A percentile compares a stretch with the other conserved stretches of the same genome.
Conservation (phyloP, 2,797 vertebrate species). For the Enteromius thamalakanensis region DNA sequence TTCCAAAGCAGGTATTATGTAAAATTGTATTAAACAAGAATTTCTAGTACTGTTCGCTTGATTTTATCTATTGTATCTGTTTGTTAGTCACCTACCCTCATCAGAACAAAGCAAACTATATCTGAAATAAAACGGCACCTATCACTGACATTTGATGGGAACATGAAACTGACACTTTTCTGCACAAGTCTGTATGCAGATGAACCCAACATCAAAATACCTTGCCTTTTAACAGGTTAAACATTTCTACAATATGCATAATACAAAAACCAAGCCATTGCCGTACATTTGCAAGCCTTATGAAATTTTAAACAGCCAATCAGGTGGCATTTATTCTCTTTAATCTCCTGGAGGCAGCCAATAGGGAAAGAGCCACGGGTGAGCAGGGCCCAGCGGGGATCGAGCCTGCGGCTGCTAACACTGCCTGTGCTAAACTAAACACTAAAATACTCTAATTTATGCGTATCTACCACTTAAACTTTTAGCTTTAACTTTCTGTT, state of each 20-base stretch:
- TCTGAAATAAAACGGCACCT: neutral
- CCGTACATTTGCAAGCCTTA: slow-evolving; percentile 65
- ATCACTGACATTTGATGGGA: neutral
- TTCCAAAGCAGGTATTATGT: neutral
- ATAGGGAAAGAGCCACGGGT: slow-evolving; percentile 75
- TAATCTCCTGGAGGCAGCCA: slow-evolving; percentile 84
- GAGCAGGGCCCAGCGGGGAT: slow-evolving; percentile 72
- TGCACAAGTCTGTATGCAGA: slow-evolving; percentile 39
- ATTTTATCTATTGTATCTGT: neutral
- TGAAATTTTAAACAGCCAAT: slow-evolving; percentile 84
- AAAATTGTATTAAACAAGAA: neutral
- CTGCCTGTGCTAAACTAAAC: slow-evolving; percentile 68
- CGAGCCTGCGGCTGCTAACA: slow-evolving; percentile 67
- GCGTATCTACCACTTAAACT: slow-evolving; percentile 69
- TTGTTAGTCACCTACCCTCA: neutral
- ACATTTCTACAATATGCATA: slow-evolving; percentile 71
- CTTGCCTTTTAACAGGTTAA: slow-evolving; percentile 67
- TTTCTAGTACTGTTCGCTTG: neutral
- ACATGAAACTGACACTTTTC: neutral
- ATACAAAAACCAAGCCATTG: slow-evolving; percentile 40
- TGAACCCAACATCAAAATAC: slow-evolving; percentile 52
- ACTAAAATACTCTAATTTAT: slow-evolving; percentile 72
- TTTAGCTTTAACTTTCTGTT: slow-evolving; percentile 16
- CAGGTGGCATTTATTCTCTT: slow-evolving; percentile 84
- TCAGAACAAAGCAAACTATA: slow-evolving; percentile 11